These are phyloP conservation scores for Pyrgus malvae DNA, from an alignment of 2,888 invertebrate species.

Conservation along the genomic window DNA sequence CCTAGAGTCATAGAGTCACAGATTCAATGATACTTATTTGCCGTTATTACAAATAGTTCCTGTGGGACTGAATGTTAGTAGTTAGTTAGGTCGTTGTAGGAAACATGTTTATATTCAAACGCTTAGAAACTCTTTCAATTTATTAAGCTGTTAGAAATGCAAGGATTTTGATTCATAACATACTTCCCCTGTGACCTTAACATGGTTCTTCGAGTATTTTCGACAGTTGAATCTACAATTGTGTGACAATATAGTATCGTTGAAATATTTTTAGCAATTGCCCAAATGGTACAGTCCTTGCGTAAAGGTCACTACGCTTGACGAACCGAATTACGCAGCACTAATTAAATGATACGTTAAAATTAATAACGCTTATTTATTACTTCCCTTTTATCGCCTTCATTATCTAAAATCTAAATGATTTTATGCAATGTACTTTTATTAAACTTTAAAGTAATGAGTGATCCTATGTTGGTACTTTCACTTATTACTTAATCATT, in stretches of 20 bases:
- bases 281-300: slow-evolving; percentile 1
- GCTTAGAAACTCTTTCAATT: slow-evolving; percentile 2
- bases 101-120: slow-evolving; percentile 19
- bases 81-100: slow-evolving; percentile 1
- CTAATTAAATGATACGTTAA: slow-evolving; percentile 15
- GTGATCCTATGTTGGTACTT: not conserved
- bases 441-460: not conserved
- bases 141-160: not conserved
- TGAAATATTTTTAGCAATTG: not conserved
- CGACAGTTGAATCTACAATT: no score
- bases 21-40: slow-evolving; percentile 5
- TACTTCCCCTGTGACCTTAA: not conserved
- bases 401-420: slow-evolving; percentile 14
- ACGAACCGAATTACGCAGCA: slow-evolving; percentile 21
- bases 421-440: not conserved
- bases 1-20: not conserved
- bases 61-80: slow-evolving; percentile 16
- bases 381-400: slow-evolving; percentile 5
- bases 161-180: not conserved
- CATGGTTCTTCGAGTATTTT: not conserved
- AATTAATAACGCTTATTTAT: slow-evolving; percentile 4
- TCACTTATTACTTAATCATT: no score
- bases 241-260: not conserved
- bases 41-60: slow-evolving; percentile 6
- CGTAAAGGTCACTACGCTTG: slow-evolving; percentile 18